Percentiles rank a stretch among this genome's conserved stretches.
phyloP scores from a whole-genome alignment of 2,113 vertebrate genomes.

The Acanthochromis polyacanthus region DNA sequence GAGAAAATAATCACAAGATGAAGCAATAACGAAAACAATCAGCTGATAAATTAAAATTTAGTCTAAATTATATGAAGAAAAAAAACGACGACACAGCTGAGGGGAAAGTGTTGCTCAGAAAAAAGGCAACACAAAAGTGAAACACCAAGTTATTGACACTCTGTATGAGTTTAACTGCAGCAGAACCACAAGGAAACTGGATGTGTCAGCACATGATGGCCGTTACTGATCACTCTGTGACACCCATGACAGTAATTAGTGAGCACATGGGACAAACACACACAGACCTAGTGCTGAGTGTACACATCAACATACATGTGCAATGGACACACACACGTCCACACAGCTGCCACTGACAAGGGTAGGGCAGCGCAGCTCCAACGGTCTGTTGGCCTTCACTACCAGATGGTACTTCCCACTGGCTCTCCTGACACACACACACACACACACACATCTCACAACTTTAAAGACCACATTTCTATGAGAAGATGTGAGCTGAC shows the following conservation, averaged over 20 bases:
- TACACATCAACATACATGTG: constrained; percentile 2
- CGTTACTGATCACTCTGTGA: constrained; percentile 48
- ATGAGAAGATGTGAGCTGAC: neutral
- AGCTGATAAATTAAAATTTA: too few relatives aligned
- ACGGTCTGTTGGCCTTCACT: constrained; percentile 72
- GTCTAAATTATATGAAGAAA: neutral
- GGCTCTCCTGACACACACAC: constrained; percentile 26
- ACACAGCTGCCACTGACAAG: constrained; percentile 80
- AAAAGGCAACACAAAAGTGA: neutral
- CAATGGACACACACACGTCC: constrained; percentile 41
- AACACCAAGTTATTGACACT: constrained; percentile 4
- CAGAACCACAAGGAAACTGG: constrained; percentile 56
- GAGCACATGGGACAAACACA: constrained; percentile 20
- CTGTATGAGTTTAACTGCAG: neutral
- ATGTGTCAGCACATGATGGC: constrained; percentile 74
- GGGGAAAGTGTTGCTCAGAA: neutral
- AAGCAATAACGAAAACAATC: too few relatives aligned
- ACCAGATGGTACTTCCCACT: constrained; percentile 75
- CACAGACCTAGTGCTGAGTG: neutral
- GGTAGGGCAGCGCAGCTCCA: constrained; percentile 59
- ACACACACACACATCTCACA: constrained; percentile 21
- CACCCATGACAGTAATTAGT: constrained; percentile 45
- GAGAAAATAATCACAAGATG: too few relatives aligned
- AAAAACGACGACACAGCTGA: neutral
- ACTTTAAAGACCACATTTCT: neutral